Evolutionary conservation across 2,113 vertebrate genomes (phyloP).

Genomic region (Apaloderma vittatum): DNA sequence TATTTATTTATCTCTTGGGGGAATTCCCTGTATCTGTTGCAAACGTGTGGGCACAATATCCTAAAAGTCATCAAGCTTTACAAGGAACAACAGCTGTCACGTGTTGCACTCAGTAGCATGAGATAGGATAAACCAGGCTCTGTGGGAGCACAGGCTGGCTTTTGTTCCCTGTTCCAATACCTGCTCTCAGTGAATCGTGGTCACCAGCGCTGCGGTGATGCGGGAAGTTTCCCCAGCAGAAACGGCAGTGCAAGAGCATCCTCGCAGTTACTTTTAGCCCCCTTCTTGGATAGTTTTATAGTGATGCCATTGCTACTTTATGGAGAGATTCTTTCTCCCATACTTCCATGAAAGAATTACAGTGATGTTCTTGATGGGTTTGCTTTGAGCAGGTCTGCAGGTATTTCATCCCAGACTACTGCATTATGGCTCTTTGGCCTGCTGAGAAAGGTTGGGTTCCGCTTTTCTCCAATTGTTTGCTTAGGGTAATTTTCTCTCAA

Average conservation of each 20-base stretch:
- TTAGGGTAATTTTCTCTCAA: background rate
- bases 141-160: background rate
- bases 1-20: background rate
- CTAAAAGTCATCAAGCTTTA: background rate
- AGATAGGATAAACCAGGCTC: too few species aligned
- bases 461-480: background rate
- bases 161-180: background rate
- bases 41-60: background rate
- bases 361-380: background rate
- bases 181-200: background rate
- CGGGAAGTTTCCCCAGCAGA: background rate
- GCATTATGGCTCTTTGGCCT: background rate
- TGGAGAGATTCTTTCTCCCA: background rate
- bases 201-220: background rate
- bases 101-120: background rate
- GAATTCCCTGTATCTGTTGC: background rate
- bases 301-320: background rate
- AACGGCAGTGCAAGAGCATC: background rate
- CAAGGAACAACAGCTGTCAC: background rate
- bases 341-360: background rate
- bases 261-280: background rate
- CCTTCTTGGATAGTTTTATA: background rate
- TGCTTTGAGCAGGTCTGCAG: background rate
- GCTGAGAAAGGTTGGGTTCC: background rate
- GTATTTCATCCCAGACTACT: background rate